Percentiles rank a stretch among this genome's conserved stretches.
phyloP scores from a whole-genome alignment of 2,888 invertebrate species.

The Stenoptilia bipunctidactyla region DNA sequence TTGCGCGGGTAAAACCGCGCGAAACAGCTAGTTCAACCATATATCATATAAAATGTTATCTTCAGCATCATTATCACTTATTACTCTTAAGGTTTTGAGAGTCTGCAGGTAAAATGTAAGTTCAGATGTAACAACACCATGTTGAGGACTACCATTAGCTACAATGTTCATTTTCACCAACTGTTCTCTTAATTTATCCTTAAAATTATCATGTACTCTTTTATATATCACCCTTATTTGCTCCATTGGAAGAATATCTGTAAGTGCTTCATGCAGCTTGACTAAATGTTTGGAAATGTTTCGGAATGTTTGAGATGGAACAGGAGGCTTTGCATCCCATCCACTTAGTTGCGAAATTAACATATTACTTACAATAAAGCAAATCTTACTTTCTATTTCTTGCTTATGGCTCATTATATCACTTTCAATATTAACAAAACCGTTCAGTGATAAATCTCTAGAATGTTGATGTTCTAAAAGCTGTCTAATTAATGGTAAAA shows the following conservation, averaged over 20 bases:
- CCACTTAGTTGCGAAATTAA: slow-evolving; percentile 82
- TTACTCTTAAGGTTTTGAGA: slow-evolving; percentile 81
- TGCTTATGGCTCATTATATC: slow-evolving; percentile 90
- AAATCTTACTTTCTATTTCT: slow-evolving; percentile 93
- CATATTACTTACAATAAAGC: slow-evolving; percentile 89
- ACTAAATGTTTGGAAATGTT: slow-evolving; percentile 90
- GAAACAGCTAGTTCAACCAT: slow-evolving; percentile 82
- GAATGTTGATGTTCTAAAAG: slow-evolving; percentile 76
- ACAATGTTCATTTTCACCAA: slow-evolving; percentile 88
- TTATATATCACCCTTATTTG: slow-evolving; percentile 84
- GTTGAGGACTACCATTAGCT: slow-evolving; percentile 97
- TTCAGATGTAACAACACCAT: slow-evolving; percentile 94
- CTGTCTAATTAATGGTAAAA: slow-evolving; percentile 78
- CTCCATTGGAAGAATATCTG: slow-evolving; percentile 83
- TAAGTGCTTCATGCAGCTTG: slow-evolving; percentile 92
- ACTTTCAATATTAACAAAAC: slow-evolving; percentile 80
- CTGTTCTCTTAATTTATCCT: slow-evolving; percentile 87
- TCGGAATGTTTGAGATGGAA: slow-evolving; percentile 91
- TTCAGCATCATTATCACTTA: slow-evolving; percentile 79
- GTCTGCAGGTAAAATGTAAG: slow-evolving; percentile 92
- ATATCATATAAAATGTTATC: slow-evolving; percentile 87
- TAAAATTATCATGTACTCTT: slow-evolving; percentile 87
- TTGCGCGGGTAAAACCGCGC: too few relatives aligned
- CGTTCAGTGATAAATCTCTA: slow-evolving; percentile 55
- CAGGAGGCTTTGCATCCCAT: slow-evolving; percentile 96